Evolutionary conservation across 2,797 vertebrate genomes (phyloP).

Genomic region (Hypotaenidia okinawae): DNA sequence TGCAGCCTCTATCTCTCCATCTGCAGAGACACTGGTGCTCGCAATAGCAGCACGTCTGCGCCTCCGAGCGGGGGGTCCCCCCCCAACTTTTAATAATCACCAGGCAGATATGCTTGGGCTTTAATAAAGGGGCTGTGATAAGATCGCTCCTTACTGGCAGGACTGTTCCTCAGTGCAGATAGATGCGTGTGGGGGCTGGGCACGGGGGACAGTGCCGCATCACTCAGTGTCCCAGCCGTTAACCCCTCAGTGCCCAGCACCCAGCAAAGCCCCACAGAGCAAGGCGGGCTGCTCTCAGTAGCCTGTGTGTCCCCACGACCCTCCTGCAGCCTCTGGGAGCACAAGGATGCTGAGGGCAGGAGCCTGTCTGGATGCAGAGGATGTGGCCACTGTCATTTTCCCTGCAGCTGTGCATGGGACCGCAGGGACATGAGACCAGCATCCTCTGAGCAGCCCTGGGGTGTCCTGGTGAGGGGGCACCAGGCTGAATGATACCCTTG

Average conservation of each 20-base stretch:
- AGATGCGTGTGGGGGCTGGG: constrained; percentile 57
- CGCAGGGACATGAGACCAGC: background rate
- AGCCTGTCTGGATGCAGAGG: fast-evolving
- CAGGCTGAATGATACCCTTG: background rate
- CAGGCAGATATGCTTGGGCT: constrained; percentile 71
- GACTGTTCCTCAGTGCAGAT: constrained; percentile 61
- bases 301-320: background rate
- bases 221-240: constrained; percentile 42
- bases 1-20: constrained; percentile 66
- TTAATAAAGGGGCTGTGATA: constrained; percentile 75
- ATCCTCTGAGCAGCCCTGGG: background rate
- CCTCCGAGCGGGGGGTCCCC: constrained; percentile 34
- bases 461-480: background rate
- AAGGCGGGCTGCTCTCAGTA: background rate
- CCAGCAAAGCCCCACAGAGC: background rate
- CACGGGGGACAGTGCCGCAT: constrained; percentile 20
- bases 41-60: constrained; percentile 68
- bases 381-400: background rate
- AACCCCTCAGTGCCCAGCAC: constrained; percentile 39
- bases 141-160: constrained; percentile 72
- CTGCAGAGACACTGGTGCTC: constrained; percentile 56
- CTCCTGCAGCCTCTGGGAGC: background rate
- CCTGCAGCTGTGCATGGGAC: background rate
- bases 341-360: background rate
- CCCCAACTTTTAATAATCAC: constrained; percentile 74